A percentile compares a stretch with the other conserved stretches of the same genome.
phyloP scores from a whole-genome alignment of 2,888 invertebrate genomes.

The Ethmia dodecea region DNA sequence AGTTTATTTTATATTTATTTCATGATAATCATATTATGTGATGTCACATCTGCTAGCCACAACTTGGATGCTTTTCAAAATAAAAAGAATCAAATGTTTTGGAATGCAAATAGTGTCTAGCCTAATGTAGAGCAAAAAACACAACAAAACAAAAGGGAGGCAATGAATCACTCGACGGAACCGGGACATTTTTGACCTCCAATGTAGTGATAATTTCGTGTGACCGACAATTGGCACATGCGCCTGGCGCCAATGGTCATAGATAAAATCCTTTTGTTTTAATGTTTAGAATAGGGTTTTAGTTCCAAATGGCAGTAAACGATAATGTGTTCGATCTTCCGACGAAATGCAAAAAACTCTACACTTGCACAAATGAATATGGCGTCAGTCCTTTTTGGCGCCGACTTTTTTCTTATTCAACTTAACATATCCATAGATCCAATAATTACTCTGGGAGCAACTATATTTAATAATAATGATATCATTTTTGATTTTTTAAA shows the following conservation, averaged over 20 bases:
- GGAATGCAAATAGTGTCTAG: too few relatives aligned
- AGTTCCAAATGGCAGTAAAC: constrained; percentile 30
- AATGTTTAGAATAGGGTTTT: constrained; percentile 14
- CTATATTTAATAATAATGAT: too few relatives aligned
- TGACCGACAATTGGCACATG: constrained; percentile 31
- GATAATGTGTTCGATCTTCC: constrained; percentile 22
- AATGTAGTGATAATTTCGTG: constrained; percentile 36
- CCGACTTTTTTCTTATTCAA: constrained; percentile 29
- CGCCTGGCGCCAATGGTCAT: constrained; percentile 39
- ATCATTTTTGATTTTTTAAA: too few relatives aligned
- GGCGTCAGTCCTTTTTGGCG: constrained; percentile 34
- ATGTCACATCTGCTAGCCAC: too few relatives aligned
- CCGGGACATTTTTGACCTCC: constrained; percentile 31
- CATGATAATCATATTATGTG: too few relatives aligned
- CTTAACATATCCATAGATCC: too few relatives aligned
- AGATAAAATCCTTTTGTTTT: constrained; percentile 44
- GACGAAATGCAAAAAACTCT: constrained; percentile 22
- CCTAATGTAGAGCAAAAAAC: too few relatives aligned
- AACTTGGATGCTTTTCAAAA: too few relatives aligned
- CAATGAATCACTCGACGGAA: constrained; percentile 9
- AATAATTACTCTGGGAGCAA: too few relatives aligned
- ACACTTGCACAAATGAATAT: constrained; percentile 28
- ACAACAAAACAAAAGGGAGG: constrained; percentile 2
- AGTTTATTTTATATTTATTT: too few relatives aligned
- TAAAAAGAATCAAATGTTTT: too few relatives aligned